Evolutionary conservation across 2,888 invertebrate species (phyloP).

Genomic region (Galeruca laticollis): DNA sequence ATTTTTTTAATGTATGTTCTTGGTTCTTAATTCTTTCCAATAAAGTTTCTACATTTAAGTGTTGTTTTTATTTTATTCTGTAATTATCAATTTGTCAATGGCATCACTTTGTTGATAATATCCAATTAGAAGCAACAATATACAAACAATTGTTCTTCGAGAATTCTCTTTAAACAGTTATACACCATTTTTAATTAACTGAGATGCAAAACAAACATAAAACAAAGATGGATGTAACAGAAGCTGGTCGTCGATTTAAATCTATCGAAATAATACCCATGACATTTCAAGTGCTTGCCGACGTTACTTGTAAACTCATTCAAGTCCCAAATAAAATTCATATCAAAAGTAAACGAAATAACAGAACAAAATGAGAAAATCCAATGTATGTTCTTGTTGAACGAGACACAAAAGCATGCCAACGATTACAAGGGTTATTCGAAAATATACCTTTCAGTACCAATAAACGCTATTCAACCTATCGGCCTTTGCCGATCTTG

Average conservation of each 20-base stretch:
- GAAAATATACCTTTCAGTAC: neutral
- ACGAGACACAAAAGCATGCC: constrained; percentile 3
- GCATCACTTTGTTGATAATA: too few species aligned
- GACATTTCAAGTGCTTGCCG: constrained; percentile 9
- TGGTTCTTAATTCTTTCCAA: too few species aligned
- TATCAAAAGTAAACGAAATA: constrained; percentile 20
- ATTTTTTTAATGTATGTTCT: too few species aligned
- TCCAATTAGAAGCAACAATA: too few species aligned
- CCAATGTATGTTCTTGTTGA: constrained; percentile 11
- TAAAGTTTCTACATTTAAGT: too few species aligned
- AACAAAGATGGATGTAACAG: constrained; percentile 4
- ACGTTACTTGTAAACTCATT: constrained; percentile 16
- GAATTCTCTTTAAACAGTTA: too few species aligned
- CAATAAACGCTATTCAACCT: too few species aligned
- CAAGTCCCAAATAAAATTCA: constrained; percentile 26
- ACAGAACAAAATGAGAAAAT: constrained; percentile 19
- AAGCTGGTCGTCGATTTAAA: constrained; percentile 19
- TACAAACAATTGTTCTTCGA: too few species aligned
- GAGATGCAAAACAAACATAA: neutral
- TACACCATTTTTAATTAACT: too few species aligned
- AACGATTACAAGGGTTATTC: neutral
- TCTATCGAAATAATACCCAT: constrained; percentile 20
- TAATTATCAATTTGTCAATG: too few species aligned
- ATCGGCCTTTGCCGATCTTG: too few species aligned
- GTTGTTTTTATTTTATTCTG: too few species aligned